Evolutionary conservation across 2,888 invertebrate genomes (phyloP).

Genomic region (Nymphalis polychloros): DNA sequence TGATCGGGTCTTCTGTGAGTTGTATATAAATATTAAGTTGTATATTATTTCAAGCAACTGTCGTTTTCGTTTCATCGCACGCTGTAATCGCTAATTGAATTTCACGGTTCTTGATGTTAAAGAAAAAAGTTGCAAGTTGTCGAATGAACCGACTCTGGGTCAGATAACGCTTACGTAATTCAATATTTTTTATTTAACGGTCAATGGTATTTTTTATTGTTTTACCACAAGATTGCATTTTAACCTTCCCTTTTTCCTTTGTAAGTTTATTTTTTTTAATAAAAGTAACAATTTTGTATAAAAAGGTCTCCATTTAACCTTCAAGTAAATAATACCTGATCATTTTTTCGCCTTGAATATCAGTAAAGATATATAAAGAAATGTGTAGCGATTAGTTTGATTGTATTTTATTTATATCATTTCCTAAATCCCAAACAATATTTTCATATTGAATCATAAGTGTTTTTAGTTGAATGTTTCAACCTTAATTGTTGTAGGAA

Average conservation of each 20-base stretch:
- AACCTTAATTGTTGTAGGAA: too few species aligned
- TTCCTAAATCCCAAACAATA: too few species aligned
- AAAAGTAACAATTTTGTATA: too few species aligned
- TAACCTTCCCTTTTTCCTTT: slow-evolving; percentile 18
- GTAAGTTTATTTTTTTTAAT: too few species aligned
- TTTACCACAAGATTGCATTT: slow-evolving; percentile 18
- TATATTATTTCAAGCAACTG: slow-evolving; percentile 46
- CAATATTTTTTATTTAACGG: slow-evolving; percentile 35
- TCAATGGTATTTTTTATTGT: slow-evolving; percentile 31
- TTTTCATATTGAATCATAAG: too few species aligned
- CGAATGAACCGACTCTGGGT: slow-evolving; percentile 58
- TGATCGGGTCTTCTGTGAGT: background rate
- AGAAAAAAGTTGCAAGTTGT: slow-evolving; percentile 59
- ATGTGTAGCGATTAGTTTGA: too few species aligned
- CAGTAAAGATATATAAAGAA: too few species aligned
- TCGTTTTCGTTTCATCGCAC: slow-evolving; percentile 65
- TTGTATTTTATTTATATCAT: too few species aligned
- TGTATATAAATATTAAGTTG: slow-evolving; percentile 16
- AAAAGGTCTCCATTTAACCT: background rate
- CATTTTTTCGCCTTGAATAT: too few species aligned
- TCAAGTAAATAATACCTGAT: background rate
- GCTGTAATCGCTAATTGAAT: slow-evolving; percentile 66
- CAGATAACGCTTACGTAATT: slow-evolving; percentile 43
- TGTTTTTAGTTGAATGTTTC: too few species aligned
- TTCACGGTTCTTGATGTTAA: slow-evolving; percentile 68